A percentile compares a stretch with the other conserved stretches of the same genome.
Evolutionary conservation across 1,140 invertebrate genomes (phyloP).

Genomic region (Zaprionus davidi): DNA sequence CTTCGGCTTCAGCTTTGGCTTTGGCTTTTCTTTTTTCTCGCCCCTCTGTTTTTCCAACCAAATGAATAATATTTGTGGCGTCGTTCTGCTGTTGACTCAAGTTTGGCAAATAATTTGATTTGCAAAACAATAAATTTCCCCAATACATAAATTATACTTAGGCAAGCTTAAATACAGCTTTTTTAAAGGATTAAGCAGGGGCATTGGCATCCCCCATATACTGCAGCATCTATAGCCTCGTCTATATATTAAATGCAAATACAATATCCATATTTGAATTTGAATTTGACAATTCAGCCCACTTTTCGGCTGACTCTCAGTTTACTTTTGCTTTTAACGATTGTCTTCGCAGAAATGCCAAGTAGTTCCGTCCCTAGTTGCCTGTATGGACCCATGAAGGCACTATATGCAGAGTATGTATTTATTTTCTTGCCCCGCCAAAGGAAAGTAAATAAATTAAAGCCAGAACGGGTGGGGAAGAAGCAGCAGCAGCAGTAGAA

Average conservation of each 20-base stretch:
- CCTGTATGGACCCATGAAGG: neutral
- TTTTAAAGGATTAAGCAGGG: slow-evolving; percentile 48
- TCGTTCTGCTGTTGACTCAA: slow-evolving; percentile 81
- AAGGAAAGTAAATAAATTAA: slow-evolving; percentile 21
- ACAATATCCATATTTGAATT: neutral
- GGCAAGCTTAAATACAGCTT: slow-evolving; percentile 57
- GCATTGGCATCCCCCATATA: neutral
- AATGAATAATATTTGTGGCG: slow-evolving; percentile 75
- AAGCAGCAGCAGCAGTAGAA: too few relatives aligned
- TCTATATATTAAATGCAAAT: neutral
- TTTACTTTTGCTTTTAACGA: slow-evolving; percentile 6
- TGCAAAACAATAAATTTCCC: slow-evolving; percentile 70
- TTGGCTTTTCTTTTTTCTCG: slow-evolving; percentile 31
- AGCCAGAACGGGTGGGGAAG: slow-evolving; percentile 19
- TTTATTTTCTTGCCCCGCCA: neutral
- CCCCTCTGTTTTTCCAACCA: slow-evolving; percentile 35
- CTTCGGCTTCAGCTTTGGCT: neutral
- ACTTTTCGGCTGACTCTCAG: neutral
- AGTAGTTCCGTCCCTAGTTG: neutral
- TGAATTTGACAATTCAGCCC: neutral
- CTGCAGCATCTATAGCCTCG: too few relatives aligned
- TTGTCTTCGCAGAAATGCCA: neutral
- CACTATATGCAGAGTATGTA: neutral
- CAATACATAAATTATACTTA: slow-evolving; percentile 79
- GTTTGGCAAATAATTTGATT: slow-evolving; percentile 83